Conservation (phyloP, 2,888 invertebrate genomes). For the Helobdella robusta region DNA sequence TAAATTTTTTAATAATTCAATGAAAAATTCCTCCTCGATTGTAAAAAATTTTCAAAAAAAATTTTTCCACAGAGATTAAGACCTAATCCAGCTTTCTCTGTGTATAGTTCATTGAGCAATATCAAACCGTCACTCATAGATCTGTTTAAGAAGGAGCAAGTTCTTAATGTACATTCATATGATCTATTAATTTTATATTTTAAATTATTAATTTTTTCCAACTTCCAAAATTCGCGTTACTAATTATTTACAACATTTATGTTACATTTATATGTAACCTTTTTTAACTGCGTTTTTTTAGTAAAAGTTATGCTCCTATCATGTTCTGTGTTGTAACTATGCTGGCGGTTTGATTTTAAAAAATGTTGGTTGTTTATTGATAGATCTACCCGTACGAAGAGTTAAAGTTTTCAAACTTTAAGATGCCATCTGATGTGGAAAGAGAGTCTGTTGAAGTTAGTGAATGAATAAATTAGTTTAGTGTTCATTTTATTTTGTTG, state of each 20-base stretch:
- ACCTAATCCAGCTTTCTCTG: conserved; percentile 5
- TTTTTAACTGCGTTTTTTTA: neutral
- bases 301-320: neutral
- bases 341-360: no score
- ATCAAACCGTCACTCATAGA: conserved; percentile 4
- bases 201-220: neutral
- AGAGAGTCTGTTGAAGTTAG: conserved; percentile 16
- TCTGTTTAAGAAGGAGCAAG: conserved; percentile 13
- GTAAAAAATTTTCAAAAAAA: no score
- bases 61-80: conserved; percentile 8
- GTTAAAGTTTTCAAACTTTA: conserved; percentile 20
- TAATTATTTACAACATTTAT: neutral
- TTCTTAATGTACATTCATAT: conserved; percentile 16
- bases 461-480: neutral
- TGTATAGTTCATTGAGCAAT: neutral
- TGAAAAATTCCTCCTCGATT: no score
- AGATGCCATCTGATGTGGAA: conserved; percentile 20
- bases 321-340: neutral
- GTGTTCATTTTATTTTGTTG: neutral
- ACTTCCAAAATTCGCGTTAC: neutral
- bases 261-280: neutral
- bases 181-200: no score
- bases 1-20: no score
- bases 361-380: neutral
- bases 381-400: conserved; percentile 21